phyloP scores from a whole-genome alignment of 2,113 vertebrate genomes.

The Ammodramus savannarum region DNA sequence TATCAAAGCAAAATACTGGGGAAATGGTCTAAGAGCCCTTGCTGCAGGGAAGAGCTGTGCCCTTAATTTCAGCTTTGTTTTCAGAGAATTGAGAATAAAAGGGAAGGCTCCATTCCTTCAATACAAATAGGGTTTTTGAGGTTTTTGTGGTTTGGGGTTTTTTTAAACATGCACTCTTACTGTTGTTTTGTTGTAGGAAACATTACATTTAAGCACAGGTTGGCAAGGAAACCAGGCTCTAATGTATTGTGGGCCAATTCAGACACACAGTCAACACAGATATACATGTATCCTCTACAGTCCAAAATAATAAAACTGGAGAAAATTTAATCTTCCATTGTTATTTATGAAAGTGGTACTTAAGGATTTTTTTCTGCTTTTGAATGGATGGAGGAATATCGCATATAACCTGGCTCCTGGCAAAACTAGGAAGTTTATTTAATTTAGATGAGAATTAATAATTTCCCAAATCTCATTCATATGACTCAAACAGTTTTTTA shows the following conservation, averaged over 20 bases:
- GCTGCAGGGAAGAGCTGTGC: background rate
- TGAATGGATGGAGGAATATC: background rate
- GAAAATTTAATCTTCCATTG: background rate
- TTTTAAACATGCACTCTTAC: background rate
- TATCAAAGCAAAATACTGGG: background rate
- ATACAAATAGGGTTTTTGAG: background rate
- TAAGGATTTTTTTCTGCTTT: background rate
- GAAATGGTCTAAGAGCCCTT: background rate
- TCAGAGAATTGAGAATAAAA: background rate
- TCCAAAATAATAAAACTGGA: background rate
- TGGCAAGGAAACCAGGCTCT: slow-evolving; percentile 44
- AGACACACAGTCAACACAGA: background rate
- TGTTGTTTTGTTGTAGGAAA: slow-evolving; percentile 39
- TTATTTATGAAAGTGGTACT: background rate
- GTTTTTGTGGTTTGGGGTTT: background rate
- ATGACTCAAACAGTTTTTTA: background rate
- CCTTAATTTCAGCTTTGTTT: background rate
- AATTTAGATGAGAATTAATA: background rate
- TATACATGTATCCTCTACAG: background rate
- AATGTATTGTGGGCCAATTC: background rate
- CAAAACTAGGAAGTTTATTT: background rate
- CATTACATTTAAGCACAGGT: background rate
- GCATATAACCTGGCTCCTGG: background rate
- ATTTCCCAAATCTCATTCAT: background rate
- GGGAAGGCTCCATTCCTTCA: background rate